Base-by-base conservation (phyloP, 1,140 invertebrate species). In the Drosophila novamexicana region DNA sequence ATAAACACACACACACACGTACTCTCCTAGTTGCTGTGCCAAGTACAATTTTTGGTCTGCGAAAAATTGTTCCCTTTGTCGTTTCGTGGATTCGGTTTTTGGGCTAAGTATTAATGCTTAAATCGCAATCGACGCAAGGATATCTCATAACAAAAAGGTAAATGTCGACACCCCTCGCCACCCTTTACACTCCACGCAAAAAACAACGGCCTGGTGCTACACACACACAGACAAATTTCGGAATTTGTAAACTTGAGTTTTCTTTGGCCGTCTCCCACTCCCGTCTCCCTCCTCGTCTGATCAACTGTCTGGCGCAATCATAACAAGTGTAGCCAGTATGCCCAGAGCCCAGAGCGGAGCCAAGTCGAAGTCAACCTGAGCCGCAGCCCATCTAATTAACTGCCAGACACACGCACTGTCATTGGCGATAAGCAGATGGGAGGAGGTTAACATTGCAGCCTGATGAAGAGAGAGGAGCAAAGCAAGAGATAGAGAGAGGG, bases 351-450 rank as follows among this genome's bases (percentile, higher is more conserved):
- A 22, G 22, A 22, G 22, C 22, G 22, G 7, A 32, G 1, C 18
- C 14, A 42, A 49, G 12, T 37, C 63, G 34, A 12, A 37, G 18
- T 37, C 32, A 36, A 37, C 29, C 16, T 36, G n/a, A 69, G 9
- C 9, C n/a, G 16, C 22, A 40, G 47, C 47, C 52, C 49, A 57
- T 64, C 18, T 71, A 71, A 71, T 56, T 65, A 71, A 57, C 50
- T 50, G 61, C 9, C 40, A 62, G 7, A 47, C 18, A 54, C 45
- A 49, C 16, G 40, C 40, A 42, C 40, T 42, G 40, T 14, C n/a
- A 14, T 47, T 47, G 44, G 7, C 44, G 16, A 47, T 42, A 29
- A 29, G 3, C 4, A 29, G 0, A 5, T 29, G 22, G 40, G 40
- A 10, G 3, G 12, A 3, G 22, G 2, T 3, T 22, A 22, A 22